Conservation (phyloP, 1,140 invertebrate species). For the Listronotus oregonensis region DNA sequence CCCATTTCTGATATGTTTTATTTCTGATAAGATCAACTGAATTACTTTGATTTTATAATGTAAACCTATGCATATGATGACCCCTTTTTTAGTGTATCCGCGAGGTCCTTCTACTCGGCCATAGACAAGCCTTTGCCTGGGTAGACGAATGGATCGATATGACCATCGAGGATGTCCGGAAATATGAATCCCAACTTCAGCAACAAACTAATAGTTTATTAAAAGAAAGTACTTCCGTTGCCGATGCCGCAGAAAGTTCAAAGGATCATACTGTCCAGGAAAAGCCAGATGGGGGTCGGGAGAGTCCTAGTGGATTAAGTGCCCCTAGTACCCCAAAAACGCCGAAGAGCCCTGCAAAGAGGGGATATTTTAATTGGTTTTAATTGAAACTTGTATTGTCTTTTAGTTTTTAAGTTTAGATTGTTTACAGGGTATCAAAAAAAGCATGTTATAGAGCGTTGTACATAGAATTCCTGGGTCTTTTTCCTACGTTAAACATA, state of each 20-base stretch:
- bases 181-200: conserved; percentile 83
- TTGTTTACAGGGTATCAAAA: too few relatives aligned
- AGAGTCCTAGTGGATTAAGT: conserved; percentile 4
- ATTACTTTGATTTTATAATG: too few relatives aligned
- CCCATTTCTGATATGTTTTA: too few relatives aligned
- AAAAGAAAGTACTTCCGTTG: conserved; percentile 13
- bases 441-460: too few relatives aligned
- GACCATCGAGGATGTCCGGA: conserved; percentile 81
- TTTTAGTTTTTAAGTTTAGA: too few relatives aligned
- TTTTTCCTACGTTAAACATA: too few relatives aligned
- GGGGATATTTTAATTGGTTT: conserved; percentile 51
- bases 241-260: background rate
- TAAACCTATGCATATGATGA: too few relatives aligned
- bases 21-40: too few relatives aligned
- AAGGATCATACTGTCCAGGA: conserved; percentile 1
- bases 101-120: conserved; percentile 83
- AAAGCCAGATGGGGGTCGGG: background rate
- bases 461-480: too few relatives aligned
- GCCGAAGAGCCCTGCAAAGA: conserved; percentile 46
- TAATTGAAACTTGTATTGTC: conserved; percentile 20
- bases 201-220: conserved; percentile 73
- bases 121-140: conserved; percentile 92
- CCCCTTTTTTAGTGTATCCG: conserved; percentile 76
- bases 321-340: conserved; percentile 37
- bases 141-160: conserved; percentile 91